These are phyloP conservation scores for Carassius auratus DNA, from an alignment of 2,113 vertebrate species.

Conservation along the genomic window DNA sequence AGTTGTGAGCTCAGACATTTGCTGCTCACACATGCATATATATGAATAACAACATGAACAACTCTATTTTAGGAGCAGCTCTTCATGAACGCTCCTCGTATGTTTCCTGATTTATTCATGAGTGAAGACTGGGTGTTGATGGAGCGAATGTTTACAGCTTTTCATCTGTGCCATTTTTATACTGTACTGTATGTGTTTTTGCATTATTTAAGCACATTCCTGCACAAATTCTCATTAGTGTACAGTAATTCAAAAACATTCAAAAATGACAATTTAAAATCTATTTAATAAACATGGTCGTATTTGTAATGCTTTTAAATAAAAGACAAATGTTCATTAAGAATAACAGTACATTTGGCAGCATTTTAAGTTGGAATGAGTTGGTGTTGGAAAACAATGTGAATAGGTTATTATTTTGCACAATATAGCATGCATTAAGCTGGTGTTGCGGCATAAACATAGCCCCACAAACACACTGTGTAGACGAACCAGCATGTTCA, in stretches of 20 bases:
- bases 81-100: neutral
- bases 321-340: neutral
- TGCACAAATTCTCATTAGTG: neutral
- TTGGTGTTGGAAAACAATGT: neutral
- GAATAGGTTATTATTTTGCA: too few species aligned
- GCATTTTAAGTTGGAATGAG: neutral
- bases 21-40: neutral
- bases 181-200: neutral
- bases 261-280: neutral
- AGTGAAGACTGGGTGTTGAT: neutral
- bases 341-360: neutral
- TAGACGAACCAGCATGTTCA: neutral
- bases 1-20: neutral
- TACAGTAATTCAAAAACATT: neutral
- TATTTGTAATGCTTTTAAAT: neutral
- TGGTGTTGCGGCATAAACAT: too few species aligned
- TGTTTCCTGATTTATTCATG: neutral
- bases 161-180: neutral
- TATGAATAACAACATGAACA: conserved; percentile 1
- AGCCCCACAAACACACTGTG: neutral
- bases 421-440: neutral
- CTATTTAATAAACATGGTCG: neutral
- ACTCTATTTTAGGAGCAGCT: conserved; percentile 7
- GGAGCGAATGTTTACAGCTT: neutral
- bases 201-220: neutral